phyloP scores from a whole-genome alignment of 1,140 invertebrate genomes.

The Euwallacea fornicatus region DNA sequence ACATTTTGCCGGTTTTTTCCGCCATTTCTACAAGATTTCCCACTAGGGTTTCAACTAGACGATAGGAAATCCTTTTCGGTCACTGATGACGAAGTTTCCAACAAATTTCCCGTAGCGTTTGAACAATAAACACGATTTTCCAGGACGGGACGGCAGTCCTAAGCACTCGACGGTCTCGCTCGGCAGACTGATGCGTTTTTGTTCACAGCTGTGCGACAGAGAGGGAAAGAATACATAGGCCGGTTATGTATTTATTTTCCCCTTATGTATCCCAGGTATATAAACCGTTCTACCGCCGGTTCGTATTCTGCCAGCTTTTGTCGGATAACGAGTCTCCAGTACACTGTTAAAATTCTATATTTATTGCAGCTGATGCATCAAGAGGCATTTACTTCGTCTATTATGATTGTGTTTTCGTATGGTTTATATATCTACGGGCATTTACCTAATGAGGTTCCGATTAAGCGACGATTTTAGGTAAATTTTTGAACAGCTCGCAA shows the following conservation, averaged over 20 bases:
- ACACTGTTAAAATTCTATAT: constrained; percentile 47
- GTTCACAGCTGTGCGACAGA: constrained; percentile 48
- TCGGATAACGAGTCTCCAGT: constrained; percentile 47
- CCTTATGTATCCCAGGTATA: constrained; percentile 46
- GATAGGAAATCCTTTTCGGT: neutral
- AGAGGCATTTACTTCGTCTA: constrained; percentile 11
- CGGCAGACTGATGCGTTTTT: constrained; percentile 50
- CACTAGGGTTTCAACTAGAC: neutral
- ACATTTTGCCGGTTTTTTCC: constrained; percentile 42
- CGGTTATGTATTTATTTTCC: constrained; percentile 50
- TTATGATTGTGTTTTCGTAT: neutral
- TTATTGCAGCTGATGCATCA: constrained; percentile 41
- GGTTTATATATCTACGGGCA: no score
- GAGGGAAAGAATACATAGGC: constrained; percentile 44
- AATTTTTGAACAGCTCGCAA: no score
- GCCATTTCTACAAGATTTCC: neutral
- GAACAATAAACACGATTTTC: constrained; percentile 40
- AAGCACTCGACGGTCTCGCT: constrained; percentile 49
- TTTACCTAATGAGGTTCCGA: no score
- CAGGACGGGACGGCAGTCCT: constrained; percentile 38
- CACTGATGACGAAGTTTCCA: neutral
- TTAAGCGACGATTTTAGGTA: no score
- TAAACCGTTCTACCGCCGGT: constrained; percentile 47
- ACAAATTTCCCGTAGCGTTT: constrained; percentile 35
- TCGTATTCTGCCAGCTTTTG: constrained; percentile 48